A percentile compares a stretch with the other conserved stretches of the same genome.
Conservation (phyloP, 2,888 invertebrate species). For the Caenorhabditis sinica region DNA sequence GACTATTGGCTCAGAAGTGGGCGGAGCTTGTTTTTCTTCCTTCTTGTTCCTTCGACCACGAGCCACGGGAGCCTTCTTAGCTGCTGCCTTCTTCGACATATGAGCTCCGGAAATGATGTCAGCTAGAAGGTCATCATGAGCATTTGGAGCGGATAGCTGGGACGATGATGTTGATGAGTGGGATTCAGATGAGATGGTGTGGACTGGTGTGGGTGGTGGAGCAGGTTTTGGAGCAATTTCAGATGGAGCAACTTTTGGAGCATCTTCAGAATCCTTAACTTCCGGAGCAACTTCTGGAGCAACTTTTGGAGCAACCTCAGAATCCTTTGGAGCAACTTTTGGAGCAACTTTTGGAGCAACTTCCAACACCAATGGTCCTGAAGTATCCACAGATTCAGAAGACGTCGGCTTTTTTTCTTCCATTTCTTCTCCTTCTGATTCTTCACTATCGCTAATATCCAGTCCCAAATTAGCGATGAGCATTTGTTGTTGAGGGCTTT, state of each 20-base stretch:
- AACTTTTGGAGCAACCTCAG: neutral
- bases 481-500: neutral
- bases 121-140: neutral
- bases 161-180: neutral
- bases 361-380: neutral
- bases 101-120: neutral
- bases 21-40: neutral
- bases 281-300: conserved; percentile 16
- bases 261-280: no score
- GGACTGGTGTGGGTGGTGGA: neutral
- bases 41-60: neutral
- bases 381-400: neutral
- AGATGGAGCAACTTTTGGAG: neutral
- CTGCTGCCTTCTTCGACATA: neutral
- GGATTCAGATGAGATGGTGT: neutral
- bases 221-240: neutral
- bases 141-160: neutral
- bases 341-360: neutral
- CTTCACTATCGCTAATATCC: neutral
- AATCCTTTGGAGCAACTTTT: neutral
- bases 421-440: neutral
- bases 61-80: neutral
- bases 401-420: neutral
- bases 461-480: neutral
- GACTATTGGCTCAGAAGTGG: no score